Base-by-base conservation (phyloP, 2,888 invertebrate species). In the Amaurobius ferox region DNA sequence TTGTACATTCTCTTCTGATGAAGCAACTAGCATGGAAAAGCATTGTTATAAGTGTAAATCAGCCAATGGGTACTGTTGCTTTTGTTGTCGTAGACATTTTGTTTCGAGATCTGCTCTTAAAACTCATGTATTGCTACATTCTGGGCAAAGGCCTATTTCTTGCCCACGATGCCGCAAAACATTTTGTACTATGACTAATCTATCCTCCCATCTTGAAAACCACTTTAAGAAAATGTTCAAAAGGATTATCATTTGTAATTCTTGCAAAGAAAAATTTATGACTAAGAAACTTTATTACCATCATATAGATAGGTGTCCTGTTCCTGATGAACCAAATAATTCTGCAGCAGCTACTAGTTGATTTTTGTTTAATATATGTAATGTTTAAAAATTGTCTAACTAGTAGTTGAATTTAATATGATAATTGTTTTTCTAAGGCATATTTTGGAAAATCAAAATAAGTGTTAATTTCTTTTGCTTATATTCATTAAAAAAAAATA, bases 121-220 rank as follows among this genome's bases (percentile, higher is more conserved):
- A 61, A 61, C 74, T 0, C 81, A 81, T 30, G 28, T 81, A 19
- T 62, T 62, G 40, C 68, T 81, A 2, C 81, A 81, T 70, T 55
- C 68, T n/a, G 74, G 62, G 6, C 74, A 74, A 68, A 74, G 81
- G 23, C 81, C 81, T 5, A 30, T 81, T 13, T 48, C 29, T 30
- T 81, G 81, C 29, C 29, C 62, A 13, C 23, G 13, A 5, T 81
- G 81, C 40, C 68, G n/a, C 9, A 68, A 68, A 68, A 62, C 28
- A 7, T 81, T 81, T 74, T 81, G 81, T 23, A 62, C 81, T n/a
- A 81, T 74, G 30, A 81, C 74, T 16, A 72, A 64, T 7, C 40
- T 81, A 16, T 61, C 39, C 32, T 66, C 68, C 13, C 81, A 81
- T 26, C n/a, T 68, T 7, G 40, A 68, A 13, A 28, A 19, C 2